Evolutionary conservation across 2,113 vertebrate species (phyloP).

Genomic region (Phasianus colchicus): DNA sequence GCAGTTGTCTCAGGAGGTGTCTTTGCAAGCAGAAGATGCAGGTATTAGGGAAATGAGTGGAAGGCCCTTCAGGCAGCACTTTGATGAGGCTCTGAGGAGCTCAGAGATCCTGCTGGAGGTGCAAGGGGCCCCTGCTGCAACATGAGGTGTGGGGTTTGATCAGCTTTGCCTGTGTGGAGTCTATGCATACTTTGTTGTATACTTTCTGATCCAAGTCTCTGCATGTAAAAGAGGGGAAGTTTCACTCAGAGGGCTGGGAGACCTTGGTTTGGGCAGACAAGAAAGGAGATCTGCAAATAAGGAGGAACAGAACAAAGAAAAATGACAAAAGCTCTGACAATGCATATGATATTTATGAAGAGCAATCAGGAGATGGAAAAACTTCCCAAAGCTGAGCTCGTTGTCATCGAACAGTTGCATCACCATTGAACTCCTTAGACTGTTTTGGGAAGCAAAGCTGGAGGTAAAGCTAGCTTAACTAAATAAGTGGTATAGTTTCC

Average conservation of each 20-base stretch:
- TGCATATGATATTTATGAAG: neutral
- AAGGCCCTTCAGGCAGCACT: slow-evolving; percentile 30
- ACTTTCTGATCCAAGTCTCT: no score
- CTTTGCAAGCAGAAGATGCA: slow-evolving; percentile 44
- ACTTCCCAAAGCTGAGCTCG: neutral
- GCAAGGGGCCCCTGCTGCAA: slow-evolving; percentile 20
- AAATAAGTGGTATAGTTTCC: neutral
- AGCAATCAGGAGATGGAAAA: neutral
- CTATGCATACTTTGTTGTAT: neutral
- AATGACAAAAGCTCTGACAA: neutral
- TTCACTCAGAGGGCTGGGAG: neutral
- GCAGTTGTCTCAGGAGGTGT: slow-evolving; percentile 27
- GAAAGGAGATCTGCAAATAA: neutral
- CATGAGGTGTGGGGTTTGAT: neutral
- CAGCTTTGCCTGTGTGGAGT: neutral
- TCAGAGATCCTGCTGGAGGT: slow-evolving; percentile 5
- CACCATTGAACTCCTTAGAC: neutral
- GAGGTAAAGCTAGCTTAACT: neutral
- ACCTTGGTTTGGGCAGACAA: neutral
- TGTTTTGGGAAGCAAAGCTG: neutral
- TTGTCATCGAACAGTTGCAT: neutral
- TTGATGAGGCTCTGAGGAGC: slow-evolving; percentile 56
- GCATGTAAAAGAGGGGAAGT: neutral
- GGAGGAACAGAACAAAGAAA: neutral
- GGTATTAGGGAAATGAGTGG: slow-evolving; percentile 60